Conservation (phyloP, 2,888 invertebrate genomes). For the Ischnus inquisitorius region DNA sequence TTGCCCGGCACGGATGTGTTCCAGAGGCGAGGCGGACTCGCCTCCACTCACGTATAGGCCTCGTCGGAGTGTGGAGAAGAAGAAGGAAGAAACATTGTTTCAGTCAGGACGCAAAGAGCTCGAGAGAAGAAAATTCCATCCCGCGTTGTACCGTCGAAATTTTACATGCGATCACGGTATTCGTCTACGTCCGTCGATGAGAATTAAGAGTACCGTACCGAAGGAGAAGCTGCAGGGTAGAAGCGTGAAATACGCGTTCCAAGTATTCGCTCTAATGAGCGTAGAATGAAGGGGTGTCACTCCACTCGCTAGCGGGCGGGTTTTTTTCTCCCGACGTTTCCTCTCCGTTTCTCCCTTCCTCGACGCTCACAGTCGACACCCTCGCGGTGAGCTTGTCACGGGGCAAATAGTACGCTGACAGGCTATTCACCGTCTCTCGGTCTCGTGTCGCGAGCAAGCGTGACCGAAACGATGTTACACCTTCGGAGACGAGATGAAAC, state of each 20-base stretch:
- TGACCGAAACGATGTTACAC: slow-evolving; percentile 73
- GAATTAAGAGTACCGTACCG: slow-evolving; percentile 6
- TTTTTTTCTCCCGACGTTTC: slow-evolving; percentile 58
- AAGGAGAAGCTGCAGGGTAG: slow-evolving; percentile 46
- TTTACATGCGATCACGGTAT: background rate
- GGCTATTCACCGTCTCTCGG: slow-evolving; percentile 77
- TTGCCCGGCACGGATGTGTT: too few species aligned
- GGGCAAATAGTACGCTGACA: slow-evolving; percentile 80
- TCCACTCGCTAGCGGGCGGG: slow-evolving; percentile 36
- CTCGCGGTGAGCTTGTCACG: slow-evolving; percentile 69
- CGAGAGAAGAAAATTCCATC: too few species aligned
- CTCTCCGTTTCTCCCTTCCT: slow-evolving; percentile 62
- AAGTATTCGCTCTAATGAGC: slow-evolving; percentile 79
- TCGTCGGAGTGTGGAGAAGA: too few species aligned
- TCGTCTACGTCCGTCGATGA: background rate
- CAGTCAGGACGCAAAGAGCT: too few species aligned
- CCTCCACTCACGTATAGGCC: too few species aligned
- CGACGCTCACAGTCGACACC: slow-evolving; percentile 72
- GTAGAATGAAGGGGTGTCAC: slow-evolving; percentile 79
- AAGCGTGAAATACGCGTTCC: slow-evolving; percentile 74
- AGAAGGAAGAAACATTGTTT: too few species aligned
- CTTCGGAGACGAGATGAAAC: slow-evolving; percentile 48
- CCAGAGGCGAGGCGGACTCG: too few species aligned
- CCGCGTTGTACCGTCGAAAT: slow-evolving; percentile 21
- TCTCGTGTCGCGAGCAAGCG: slow-evolving; percentile 68